These are phyloP conservation scores for Psittacus erithacus DNA, from an alignment of 2,113 vertebrate species.

Conservation along the genomic window DNA sequence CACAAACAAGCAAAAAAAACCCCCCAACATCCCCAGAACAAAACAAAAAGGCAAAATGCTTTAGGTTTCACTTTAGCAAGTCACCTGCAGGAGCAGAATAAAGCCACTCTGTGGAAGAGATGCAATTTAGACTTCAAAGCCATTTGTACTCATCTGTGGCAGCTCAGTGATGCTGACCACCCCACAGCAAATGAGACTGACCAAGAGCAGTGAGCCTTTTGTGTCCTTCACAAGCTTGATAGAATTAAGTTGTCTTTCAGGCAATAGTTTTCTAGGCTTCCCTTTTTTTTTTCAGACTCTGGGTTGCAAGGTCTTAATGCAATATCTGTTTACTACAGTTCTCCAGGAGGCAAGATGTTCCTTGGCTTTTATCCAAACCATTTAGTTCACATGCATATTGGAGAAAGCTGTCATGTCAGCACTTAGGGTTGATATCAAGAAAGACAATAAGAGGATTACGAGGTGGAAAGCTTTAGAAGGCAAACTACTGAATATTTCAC, in stretches of 20 bases:
- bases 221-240: not conserved
- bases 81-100: not conserved
- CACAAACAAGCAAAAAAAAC: not conserved
- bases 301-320: conserved; percentile 23
- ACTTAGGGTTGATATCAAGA: conserved; percentile 45
- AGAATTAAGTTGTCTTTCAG: not conserved
- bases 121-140: not conserved
- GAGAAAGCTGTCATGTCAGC: conserved; percentile 58
- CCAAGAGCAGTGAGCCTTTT: not conserved
- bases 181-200: not conserved
- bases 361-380: conserved; percentile 55
- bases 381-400: conserved; percentile 55
- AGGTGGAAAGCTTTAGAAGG: conserved; percentile 25
- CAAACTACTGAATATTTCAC: conserved; percentile 52
- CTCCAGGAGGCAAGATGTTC: conserved; percentile 17
- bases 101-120: not conserved
- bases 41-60: not conserved
- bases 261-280: not conserved
- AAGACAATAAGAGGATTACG: conserved; percentile 59
- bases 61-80: not conserved
- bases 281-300: not conserved
- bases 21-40: not conserved
- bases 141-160: not conserved
- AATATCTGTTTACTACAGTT: conserved; percentile 48
- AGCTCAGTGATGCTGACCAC: not conserved